Base-by-base conservation (phyloP, 1,140 invertebrate genomes). In the Camponotus vicinus region DNA sequence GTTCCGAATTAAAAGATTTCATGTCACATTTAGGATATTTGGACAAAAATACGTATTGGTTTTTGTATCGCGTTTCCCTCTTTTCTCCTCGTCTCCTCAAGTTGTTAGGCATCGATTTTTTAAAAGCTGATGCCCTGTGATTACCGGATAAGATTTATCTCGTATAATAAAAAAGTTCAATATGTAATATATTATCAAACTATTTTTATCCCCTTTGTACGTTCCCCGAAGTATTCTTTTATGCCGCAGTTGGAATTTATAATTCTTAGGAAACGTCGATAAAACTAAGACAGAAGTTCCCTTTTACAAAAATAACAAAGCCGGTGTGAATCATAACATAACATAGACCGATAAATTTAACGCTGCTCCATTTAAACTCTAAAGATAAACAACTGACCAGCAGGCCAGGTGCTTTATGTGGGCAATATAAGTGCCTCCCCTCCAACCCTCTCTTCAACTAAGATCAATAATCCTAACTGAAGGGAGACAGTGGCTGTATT, bases 401-500 rank as follows among this genome's bases (percentile, higher is more conserved):
- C 84, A 88, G 84, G 76, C 89, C 75, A 89, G 71, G 76, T 87
- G 75, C 89, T 86, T 77, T 86, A 63, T 80, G 34, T 86, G 42
- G 84, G 87, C 87, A 88, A 27, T 89, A 76, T 91, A 67, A 86
- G 63, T 52, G 49, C 45, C 13, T 88, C 92, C 92, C 93, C 91
- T 91, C 91, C 90, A 92, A 76, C 69, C 76, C 82, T 86, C 82
- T 86, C 59, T 91, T 82, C 79, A 86, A 89, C 77, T 70, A 93
- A 94, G 92, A 95, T 95, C 94, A 94, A 95, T 95, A 95, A 94
- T 95, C 86, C 92, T 92, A 92, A 88, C 90, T 88, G 88, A 92
- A 93, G 92, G 88, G 91, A 90, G 91, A 93, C 71, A 89, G 87
- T 89, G 86, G 49, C 79, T 76, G 75, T 63, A 66, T 83, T 86